phyloP scores from a whole-genome alignment of 2,888 invertebrate species.

The Tachina lurida region DNA sequence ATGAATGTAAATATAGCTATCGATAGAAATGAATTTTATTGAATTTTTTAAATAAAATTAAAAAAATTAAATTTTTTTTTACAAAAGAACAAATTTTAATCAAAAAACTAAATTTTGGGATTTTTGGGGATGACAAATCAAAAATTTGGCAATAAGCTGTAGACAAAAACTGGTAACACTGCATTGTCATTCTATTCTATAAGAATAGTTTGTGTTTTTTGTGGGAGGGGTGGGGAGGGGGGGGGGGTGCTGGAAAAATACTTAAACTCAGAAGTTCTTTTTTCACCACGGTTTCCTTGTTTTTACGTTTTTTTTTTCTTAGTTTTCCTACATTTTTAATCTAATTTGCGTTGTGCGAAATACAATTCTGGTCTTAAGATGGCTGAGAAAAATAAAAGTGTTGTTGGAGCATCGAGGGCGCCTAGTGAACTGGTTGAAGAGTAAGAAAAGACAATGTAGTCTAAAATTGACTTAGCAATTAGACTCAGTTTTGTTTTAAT shows the following conservation, averaged over 20 bases:
- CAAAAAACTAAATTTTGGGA: too few relatives aligned
- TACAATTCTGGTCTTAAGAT: constrained; percentile 23
- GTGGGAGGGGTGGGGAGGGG: neutral
- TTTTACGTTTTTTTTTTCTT: constrained; percentile 15
- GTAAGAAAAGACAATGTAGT: neutral
- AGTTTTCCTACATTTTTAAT: constrained; percentile 62
- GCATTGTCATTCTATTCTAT: too few relatives aligned
- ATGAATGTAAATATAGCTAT: too few relatives aligned
- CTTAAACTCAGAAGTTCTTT: constrained; percentile 30
- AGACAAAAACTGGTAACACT: too few relatives aligned
- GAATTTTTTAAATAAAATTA: too few relatives aligned
- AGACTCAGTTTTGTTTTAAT: constrained; percentile 23
- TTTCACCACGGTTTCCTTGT: neutral
- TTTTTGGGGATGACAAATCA: too few relatives aligned
- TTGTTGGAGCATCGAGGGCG: neutral
- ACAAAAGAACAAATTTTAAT: too few relatives aligned
- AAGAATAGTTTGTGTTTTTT: neutral
- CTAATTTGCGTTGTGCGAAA: constrained; percentile 57
- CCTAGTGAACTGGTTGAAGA: neutral
- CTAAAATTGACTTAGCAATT: constrained; percentile 56
- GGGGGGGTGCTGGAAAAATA: neutral
- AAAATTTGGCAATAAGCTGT: too few relatives aligned
- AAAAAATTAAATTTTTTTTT: too few relatives aligned
- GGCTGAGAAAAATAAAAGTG: neutral
- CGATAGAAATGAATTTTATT: too few relatives aligned